phyloP scores from a whole-genome alignment of 2,113 vertebrate genomes.

The Anolis carolinensis region DNA sequence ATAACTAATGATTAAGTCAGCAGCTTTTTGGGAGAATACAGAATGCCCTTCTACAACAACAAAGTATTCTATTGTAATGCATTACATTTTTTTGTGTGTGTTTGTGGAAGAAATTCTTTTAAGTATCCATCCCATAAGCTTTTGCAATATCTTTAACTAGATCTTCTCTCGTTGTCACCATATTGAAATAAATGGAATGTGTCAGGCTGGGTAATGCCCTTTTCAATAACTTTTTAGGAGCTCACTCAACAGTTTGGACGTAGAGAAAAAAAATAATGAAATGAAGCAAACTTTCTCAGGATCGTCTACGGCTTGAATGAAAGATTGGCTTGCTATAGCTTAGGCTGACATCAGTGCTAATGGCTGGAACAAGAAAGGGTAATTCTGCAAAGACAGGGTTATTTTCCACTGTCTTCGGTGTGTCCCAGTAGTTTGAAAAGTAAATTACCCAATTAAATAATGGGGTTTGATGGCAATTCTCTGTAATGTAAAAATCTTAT shows the following conservation, averaged over 20 bases:
- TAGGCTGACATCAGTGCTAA: conserved; percentile 68
- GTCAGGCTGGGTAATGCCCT: conserved; percentile 73
- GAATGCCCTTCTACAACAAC: conserved; percentile 68
- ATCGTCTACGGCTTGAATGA: conserved; percentile 65
- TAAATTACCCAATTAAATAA: conserved; percentile 52
- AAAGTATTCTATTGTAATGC: conserved; percentile 76
- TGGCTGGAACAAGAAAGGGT: conserved; percentile 57
- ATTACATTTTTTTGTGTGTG: conserved; percentile 47
- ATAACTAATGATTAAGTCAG: conserved; percentile 76
- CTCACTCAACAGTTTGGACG: conserved; percentile 57
- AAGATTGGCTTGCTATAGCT: conserved; percentile 68
- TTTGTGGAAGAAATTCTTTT: conserved; percentile 52
- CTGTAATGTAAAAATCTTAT: conserved; percentile 57
- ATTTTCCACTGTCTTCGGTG: conserved; percentile 62
- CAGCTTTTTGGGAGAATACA: conserved; percentile 66
- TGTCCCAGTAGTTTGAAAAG: conserved; percentile 56
- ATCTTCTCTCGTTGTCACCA: conserved; percentile 72
- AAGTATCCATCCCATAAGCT: conserved; percentile 72
- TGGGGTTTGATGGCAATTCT: conserved; percentile 56
- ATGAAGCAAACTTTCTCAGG: conserved; percentile 73
- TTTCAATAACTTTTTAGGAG: conserved; percentile 69
- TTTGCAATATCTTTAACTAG: conserved; percentile 69
- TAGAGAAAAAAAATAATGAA: conserved; percentile 65
- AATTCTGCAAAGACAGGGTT: conserved; percentile 60
- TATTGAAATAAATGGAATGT: conserved; percentile 70